Conservation (phyloP, 2,888 invertebrate genomes). For the Trissoscelio sp. region DNA sequence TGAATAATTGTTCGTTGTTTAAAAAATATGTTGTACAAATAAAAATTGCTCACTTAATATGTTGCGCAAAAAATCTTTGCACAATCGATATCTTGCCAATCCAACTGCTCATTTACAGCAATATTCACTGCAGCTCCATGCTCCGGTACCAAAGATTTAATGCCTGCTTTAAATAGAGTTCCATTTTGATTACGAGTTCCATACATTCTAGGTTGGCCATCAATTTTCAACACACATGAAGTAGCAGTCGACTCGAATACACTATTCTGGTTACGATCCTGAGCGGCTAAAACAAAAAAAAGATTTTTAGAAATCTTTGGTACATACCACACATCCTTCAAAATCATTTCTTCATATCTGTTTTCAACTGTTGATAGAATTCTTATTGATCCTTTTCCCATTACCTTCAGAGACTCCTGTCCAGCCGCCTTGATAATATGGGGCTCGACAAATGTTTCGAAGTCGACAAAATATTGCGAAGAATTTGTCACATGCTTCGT, state of each 20-base stretch:
- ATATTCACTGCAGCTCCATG: slow-evolving; percentile 35
- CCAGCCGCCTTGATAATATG: slow-evolving; percentile 70
- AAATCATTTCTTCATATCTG: slow-evolving; percentile 57
- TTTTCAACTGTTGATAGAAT: slow-evolving; percentile 58
- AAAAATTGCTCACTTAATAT: too few species aligned
- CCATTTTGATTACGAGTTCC: slow-evolving; percentile 65
- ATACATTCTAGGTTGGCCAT: slow-evolving; percentile 11
- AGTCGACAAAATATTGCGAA: slow-evolving; percentile 66
- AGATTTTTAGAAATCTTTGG: slow-evolving; percentile 73
- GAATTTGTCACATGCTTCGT: slow-evolving; percentile 74
- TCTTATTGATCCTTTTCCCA: slow-evolving; percentile 65
- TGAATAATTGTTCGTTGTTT: too few species aligned
- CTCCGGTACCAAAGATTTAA: slow-evolving; percentile 69
- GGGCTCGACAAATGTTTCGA: slow-evolving; percentile 66
- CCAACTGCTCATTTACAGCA: slow-evolving; percentile 32
- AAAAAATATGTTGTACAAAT: too few species aligned
- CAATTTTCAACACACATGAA: slow-evolving; percentile 66
- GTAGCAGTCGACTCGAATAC: slow-evolving; percentile 67
- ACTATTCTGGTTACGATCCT: slow-evolving; percentile 67
- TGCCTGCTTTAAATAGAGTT: slow-evolving; percentile 70
- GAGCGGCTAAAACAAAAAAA: slow-evolving; percentile 73
- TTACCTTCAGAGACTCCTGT: slow-evolving; percentile 64
- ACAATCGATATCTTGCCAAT: too few species aligned
- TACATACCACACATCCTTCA: slow-evolving; percentile 72
- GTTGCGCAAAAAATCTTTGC: too few species aligned